Evolutionary conservation across 2,797 vertebrate genomes (phyloP), one percentile per base, ranked within the genome.

Genomic region (Rhinoraja longicauda): DNA sequence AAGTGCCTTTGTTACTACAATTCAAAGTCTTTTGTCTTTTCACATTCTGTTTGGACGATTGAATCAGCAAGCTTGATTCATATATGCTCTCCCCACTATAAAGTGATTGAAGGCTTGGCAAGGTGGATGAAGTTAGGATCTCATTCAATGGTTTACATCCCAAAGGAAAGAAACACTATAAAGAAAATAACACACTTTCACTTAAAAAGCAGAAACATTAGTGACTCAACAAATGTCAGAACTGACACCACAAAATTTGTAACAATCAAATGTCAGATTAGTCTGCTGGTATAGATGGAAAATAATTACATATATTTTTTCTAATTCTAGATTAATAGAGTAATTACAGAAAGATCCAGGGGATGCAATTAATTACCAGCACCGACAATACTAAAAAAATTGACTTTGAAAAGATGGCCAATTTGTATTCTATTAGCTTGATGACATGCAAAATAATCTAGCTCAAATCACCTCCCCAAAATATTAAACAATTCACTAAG

Each of bases 111-210:
- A 70, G 45, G 10, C 53, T 59, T 45, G 39, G 67, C 82, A 93
- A 94, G 94, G 94, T 24, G 73, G 93, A 45, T 96, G 96, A 95
- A 95, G 95, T 96, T 95, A 98, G 95, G 94, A 98, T 95, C 94
- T 97, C 97, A 95, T 96, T 97, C 95, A 98, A 94, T 10, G 98
- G 95, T 82, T 95, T 96, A 94, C 95, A 97, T 93, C 98, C 98
- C 95, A 99, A 95, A 29, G 99, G 98, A 95, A 98, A 99, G 94
- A 99, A 98, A 95, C 98, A 99, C 99, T 99, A 94, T 92, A 95
- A 93, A 75, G 94, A 90, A 94, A 8, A 21, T 79, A 29, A 73
- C 78, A 67, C 21, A 90, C 1, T 29, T 62, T 21, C 12, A 29
- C 10, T 90, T 91, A 91, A 91, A 78, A 39, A 72, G 0, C 57